Base-by-base conservation (phyloP, 37 sponge, comb jelly and placozoan genomes). In the Diacarnus erythraeanus region DNA sequence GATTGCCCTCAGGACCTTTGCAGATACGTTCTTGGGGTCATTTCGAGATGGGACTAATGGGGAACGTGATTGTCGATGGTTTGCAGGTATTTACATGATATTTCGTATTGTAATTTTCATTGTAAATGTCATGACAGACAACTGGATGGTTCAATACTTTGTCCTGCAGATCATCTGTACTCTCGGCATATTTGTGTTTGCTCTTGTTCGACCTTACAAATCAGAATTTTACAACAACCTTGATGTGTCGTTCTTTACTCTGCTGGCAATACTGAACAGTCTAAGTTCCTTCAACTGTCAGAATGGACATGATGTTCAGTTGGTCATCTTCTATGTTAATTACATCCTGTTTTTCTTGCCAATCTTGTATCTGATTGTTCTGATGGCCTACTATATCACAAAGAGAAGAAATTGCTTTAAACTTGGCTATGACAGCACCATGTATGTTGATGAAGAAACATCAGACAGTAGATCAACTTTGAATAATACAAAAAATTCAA, bases 291-390 rank as follows among this genome's bases (percentile, higher is more conserved):
- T 41, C 38, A 83, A 65, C 31, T 33, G 64, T 37, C 61, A 56
- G 5, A 15, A 26, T 35, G 8, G 56, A 3, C 2, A 15, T 26
- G 18, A 21, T 9, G 20, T 22, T 59, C 38, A 54, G 1, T 4
- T 8, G 1, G 36, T 63, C 12, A 41, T 72, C 2, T 85, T 78
- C 42, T 54, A 15, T 20, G 29, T 78, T 20, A 78, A 77, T 42
- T 85, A 71, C 57, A 37, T 38, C 54, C 79, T 85, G 31, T 26
- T 57, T n/a, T 72, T 78, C 56, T 38, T 85, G 0, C 86, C 86
- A 23, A 51, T 85, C 38, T 1, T 85, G 41, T 85, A 85, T 47
- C n/a, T 78, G 41, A 43, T 63, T 42, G 67, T 26, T 0, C 71
- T 58, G 51, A 29, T 47, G 17, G 10, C 29, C 26, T 78, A 72